phyloP scores from a whole-genome alignment of 2,113 vertebrate genomes.

The Mus musculus region DNA sequence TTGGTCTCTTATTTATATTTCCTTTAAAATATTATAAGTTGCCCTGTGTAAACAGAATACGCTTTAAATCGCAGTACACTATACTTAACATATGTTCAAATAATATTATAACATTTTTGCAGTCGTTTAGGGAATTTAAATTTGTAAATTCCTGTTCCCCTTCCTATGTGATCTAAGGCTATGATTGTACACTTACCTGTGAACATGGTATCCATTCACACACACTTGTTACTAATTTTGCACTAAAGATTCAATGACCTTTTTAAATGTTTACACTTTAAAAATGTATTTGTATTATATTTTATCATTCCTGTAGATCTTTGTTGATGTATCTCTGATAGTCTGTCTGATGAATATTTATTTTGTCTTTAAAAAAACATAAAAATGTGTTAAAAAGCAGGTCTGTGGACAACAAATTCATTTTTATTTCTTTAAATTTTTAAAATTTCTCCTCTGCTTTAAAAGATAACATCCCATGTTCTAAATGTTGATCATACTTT shows the following conservation, averaged over 20 bases:
- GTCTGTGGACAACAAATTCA: neutral
- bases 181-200: neutral
- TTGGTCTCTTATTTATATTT: neutral
- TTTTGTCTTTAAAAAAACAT: neutral
- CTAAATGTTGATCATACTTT: neutral
- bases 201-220: neutral
- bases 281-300: constrained; percentile 17
- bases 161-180: neutral
- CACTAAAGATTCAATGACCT: neutral
- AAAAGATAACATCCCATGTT: constrained; percentile 1
- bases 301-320: neutral
- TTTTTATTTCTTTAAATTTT: neutral
- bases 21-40: neutral
- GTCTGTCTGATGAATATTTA: neutral
- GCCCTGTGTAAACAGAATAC: neutral
- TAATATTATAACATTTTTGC: neutral
- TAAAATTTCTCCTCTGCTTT: neutral
- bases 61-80: neutral
- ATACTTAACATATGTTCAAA: neutral
- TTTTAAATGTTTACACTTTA: neutral
- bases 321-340: neutral
- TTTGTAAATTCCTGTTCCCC: neutral
- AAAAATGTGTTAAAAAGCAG: neutral
- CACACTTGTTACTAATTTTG: neutral
- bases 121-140: neutral